A percentile compares a stretch with the other conserved stretches of the same genome.
Evolutionary conservation across 1,140 invertebrate species (phyloP).

Genomic region (Zaprionus camerounensis): DNA sequence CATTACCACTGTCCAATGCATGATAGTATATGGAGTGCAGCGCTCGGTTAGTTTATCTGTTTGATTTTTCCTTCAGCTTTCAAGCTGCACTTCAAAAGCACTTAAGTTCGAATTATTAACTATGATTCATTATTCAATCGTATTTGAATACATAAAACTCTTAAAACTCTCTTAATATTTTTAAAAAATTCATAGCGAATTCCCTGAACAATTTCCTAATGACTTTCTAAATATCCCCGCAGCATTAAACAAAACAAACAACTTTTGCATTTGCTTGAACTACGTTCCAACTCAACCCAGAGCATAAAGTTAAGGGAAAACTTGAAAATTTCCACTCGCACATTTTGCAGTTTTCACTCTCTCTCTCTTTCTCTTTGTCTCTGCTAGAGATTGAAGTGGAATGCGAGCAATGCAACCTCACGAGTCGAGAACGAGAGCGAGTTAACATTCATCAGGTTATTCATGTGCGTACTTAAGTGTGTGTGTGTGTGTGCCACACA

Average conservation of each 20-base stretch:
- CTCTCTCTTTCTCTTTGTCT: not conserved
- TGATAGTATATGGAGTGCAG: too few species aligned
- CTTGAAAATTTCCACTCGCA: not conserved
- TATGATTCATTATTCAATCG: too few species aligned
- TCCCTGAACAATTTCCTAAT: not conserved
- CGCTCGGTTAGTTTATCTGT: too few species aligned
- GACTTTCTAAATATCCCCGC: not conserved
- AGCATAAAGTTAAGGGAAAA: not conserved
- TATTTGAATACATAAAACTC: too few species aligned
- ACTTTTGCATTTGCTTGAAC: not conserved
- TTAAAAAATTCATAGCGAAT: not conserved
- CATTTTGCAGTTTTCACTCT: not conserved
- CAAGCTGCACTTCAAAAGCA: too few species aligned
- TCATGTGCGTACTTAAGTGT: not conserved
- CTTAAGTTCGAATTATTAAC: too few species aligned
- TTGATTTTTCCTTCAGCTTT: too few species aligned
- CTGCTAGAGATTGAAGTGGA: not conserved
- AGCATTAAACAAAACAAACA: not conserved
- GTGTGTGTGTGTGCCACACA: not conserved
- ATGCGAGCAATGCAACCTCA: not conserved
- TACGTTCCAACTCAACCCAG: not conserved
- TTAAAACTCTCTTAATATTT: not conserved
- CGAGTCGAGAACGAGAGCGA: not conserved
- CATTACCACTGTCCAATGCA: too few species aligned
- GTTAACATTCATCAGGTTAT: constrained; percentile 4